Conservation (phyloP, 2,888 invertebrate genomes). For the Horisme vitalbata region DNA sequence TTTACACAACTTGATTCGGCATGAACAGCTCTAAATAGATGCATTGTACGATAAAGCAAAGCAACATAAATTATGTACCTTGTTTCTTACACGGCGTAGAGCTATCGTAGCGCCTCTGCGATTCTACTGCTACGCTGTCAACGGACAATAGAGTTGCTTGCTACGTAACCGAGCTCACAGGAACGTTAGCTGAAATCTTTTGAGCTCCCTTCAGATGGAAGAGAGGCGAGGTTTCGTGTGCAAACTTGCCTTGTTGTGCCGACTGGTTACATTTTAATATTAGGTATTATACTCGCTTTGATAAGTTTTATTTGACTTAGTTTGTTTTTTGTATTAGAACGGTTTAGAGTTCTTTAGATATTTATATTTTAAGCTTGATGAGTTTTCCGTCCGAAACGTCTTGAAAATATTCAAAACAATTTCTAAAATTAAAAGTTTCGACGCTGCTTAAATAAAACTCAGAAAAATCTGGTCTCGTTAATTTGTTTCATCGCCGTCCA, state of each 20-base stretch:
- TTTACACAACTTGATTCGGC: too few species aligned
- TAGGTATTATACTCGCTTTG: too few species aligned
- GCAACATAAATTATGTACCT: constrained; percentile 37
- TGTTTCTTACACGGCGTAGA: constrained; percentile 38
- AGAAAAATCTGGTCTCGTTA: constrained; percentile 31
- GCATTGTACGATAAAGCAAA: too few species aligned
- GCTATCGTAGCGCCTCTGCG: constrained; percentile 44
- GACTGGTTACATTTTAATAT: constrained; percentile 48
- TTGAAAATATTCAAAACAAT: constrained; percentile 7
- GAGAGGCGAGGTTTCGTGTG: constrained; percentile 51
- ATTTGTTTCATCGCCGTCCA: constrained; percentile 32
- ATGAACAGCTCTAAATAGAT: too few species aligned
- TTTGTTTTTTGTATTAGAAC: too few species aligned
- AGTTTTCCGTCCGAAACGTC: constrained; percentile 1
- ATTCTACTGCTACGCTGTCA: constrained; percentile 52
- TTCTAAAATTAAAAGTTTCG: constrained; percentile 5
- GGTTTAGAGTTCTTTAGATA: too few species aligned
- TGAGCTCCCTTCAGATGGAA: constrained; percentile 60
- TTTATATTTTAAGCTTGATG: too few species aligned
- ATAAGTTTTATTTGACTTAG: too few species aligned
- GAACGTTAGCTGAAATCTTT: constrained; percentile 57
- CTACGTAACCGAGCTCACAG: constrained; percentile 51
- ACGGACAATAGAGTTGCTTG: constrained; percentile 58
- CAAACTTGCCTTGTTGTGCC: constrained; percentile 48
- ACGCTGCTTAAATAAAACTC: constrained; percentile 16